Evolutionary conservation across 1,140 invertebrate genomes (phyloP).

Genomic region (Ceratoteleas bidentatus): DNA sequence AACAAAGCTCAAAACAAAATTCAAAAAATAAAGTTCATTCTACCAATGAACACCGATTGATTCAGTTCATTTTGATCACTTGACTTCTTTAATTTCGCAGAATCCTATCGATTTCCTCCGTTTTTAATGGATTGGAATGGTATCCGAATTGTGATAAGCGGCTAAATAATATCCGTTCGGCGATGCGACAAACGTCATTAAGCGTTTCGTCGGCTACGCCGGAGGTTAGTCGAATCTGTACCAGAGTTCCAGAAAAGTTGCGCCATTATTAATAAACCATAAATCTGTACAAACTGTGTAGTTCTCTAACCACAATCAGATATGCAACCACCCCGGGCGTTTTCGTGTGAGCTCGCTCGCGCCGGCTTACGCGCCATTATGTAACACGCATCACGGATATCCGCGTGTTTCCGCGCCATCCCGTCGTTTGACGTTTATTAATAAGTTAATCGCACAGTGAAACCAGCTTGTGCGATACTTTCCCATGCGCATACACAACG

Average conservation of each 20-base stretch:
- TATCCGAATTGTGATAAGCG: not conserved
- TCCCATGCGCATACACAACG: no score
- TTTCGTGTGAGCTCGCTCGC: constrained; percentile 40
- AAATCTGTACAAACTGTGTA: constrained; percentile 64
- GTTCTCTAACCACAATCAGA: constrained; percentile 64
- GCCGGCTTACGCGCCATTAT: constrained; percentile 13
- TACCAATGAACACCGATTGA: no score
- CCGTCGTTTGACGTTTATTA: no score
- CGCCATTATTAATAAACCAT: constrained; percentile 70
- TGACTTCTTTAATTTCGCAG: no score
- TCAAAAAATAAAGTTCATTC: not conserved
- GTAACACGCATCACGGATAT: not conserved
- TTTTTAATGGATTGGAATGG: no score
- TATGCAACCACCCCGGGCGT: constrained; percentile 40
- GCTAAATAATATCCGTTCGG: constrained; percentile 13
- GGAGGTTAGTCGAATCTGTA: constrained; percentile 22
- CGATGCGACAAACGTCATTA: constrained; percentile 15
- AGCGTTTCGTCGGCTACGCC: constrained; percentile 2
- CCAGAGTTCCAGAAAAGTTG: constrained; percentile 40
- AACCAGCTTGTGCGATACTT: no score
- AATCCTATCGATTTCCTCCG: no score
- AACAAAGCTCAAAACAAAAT: no score
- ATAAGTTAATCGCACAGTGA: no score
- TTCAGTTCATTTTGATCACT: not conserved
- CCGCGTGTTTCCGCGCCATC: no score